Evolutionary conservation across 1,140 invertebrate genomes (phyloP), one percentile per base, ranked within the genome.

Genomic region (Temnothorax nylanderi): DNA sequence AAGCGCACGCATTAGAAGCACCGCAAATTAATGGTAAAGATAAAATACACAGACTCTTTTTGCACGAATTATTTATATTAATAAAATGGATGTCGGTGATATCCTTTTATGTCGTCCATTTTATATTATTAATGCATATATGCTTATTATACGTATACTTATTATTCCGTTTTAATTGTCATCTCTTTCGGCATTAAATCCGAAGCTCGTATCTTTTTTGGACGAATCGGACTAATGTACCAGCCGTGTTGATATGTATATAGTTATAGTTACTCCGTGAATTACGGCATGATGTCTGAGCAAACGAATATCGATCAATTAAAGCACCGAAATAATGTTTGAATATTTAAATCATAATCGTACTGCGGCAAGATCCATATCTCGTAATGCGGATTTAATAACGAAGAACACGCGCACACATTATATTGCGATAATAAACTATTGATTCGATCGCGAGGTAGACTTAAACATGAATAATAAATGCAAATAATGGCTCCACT

Each of bases 381-480:
- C 74, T 72, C 82, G 37, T 81, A 81, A 89, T 81, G 84, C 65
- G 54, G 62, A 89, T 89, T 89, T 89, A 86, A 89, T 89, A 86
- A 67, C 60, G 62, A n/a, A 54, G 21, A 82, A 72, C 71, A 71
- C 16, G n/a, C 21, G 16, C 6, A 32, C 16, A 6, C 6, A 18
- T 80, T 80, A 69, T 58, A 72, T 26, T 18, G 49, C 37, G 51
- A 82, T 82, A 37, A 82, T 82, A 58, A 44, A 72, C 13, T 51
- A 34, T 82, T 58, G 34, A 71, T 81, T 47, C n/a, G 37, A 47
- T 71, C 26, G 51, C 26, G 47, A 21, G 8, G 8, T 69, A 56
- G 34, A 72, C 65, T 72, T 58, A 44, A 72, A 58, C 10, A 7
- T 69, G 21, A 81, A 69, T 81, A 81, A 81, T 69, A 56, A 69